Base-by-base conservation (phyloP, 1,140 invertebrate genomes). In the Microplitis mediator region DNA sequence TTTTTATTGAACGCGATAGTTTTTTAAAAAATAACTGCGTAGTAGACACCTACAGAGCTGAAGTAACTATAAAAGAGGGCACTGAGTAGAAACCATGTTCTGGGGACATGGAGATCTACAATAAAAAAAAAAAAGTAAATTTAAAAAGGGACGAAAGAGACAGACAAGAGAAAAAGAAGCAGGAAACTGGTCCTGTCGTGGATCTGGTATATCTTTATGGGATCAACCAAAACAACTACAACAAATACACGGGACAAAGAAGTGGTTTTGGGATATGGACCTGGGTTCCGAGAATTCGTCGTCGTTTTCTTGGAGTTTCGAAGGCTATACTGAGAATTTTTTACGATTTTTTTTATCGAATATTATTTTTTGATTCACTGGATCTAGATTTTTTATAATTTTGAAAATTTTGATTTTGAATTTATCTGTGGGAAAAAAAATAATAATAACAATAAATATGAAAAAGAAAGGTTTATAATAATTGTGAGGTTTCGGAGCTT, bases 251-350 rank as follows among this genome's bases (percentile, higher is more conserved):
- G 75, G 72, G 71, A 72, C 31, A 69, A 69, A 56, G 62, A 74
- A 65, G 64, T 61, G 50, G 69, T 65, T 62, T 58, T 32, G 66
- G 58, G 69, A 45, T 45, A 45, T 45, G 58, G 60, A 69, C 62
- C 71, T 52, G 64, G 50, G 23, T 86, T 86, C 84, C 66, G 64
- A 77, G 84, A 85, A 86, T 82, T 78, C 63, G 45, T 11, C 65
- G 62, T 75, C 73, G 77, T 81, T 86, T 86, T 86, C 85, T 81
- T 74, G 77, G 85, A 86, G 74, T 81, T 85, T 80, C 64, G 68
- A 74, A 60, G 64, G 75, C 68, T 71, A 68, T 84, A 79, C 80
- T 72, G 69, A 69, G 80, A 84, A 82, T 51, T 35, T 23, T 23
- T 45, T 45, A 45, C 14, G 35, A 34, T 64, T 36, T 64, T 31